Evolutionary conservation across 2,113 vertebrate genomes (phyloP), one percentile per base, ranked within the genome.

Genomic region (Aspiorhynchus laticeps): DNA sequence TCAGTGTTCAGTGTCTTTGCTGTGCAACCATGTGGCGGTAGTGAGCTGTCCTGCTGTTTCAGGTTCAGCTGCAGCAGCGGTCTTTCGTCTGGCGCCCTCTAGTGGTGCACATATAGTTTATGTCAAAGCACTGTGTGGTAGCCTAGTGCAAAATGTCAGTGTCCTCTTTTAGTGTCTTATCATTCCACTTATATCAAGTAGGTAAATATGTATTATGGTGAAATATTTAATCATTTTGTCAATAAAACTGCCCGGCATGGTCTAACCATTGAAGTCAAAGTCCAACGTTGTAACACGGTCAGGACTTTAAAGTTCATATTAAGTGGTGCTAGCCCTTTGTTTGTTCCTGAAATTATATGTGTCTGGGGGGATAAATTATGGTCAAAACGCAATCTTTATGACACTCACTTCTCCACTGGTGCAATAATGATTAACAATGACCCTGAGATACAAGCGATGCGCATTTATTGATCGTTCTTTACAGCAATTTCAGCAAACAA

Each of bases 381-480:
- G 59, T 51, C 71, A 48, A 83, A 83, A 36, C 74, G 53, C 81
- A 74, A 67, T 12, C 65, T 90, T 92, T 91, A 90, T 87, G 81
- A 61, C 80, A 28, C 67, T 71, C 21, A 77, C 84, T 71, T 48
- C 78, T 88, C 85, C 69, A 83, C 73, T 63, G 28, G 36, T 56
- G 26, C 76, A 86, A 74, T 65, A 91, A 92, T 91, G 31, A 91
- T 91, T 90, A 91, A 91, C 90, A 82, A 77, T 5, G 14, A 31
- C 26, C 28, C 26, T 77, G 12, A 26, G 46, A 67, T 11, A 82
- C 14, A 31, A 24, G 63, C 36, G 6, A 21, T 48, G 80, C 5
- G 1, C 9, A n/a, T n/a, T 36, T 10, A 33, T n/a, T 10, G 28
- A 36, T 14, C 43, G 28, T 61, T 24, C 19, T n/a, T 46, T 26